A percentile compares a stretch with the other conserved stretches of the same genome.
phyloP scores from a whole-genome alignment of 1,140 invertebrate species.

The Anastatus disparis region DNA sequence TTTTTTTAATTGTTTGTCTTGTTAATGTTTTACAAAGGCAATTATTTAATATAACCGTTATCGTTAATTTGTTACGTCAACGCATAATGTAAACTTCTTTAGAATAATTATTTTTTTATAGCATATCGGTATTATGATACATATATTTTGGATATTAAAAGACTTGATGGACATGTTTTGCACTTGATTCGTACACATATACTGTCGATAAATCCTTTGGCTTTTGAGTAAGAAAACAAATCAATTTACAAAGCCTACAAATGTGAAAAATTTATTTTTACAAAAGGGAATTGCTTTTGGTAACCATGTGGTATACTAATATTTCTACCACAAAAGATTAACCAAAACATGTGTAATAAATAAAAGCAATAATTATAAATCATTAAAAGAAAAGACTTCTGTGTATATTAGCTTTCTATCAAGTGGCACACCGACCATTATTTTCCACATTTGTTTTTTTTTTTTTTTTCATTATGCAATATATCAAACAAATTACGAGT shows the following conservation, averaged over 20 bases:
- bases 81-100: conserved; percentile 54
- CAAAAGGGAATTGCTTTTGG: background rate
- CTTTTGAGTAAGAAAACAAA: background rate
- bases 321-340: background rate
- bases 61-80: conserved; percentile 54
- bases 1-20: conserved; percentile 57
- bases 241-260: background rate
- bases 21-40: conserved; percentile 64
- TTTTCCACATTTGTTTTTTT: background rate
- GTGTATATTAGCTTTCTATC: conserved; percentile 3
- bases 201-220: conserved; percentile 4
- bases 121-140: conserved; percentile 46
- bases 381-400: too few relatives aligned
- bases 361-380: background rate
- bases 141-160: conserved; percentile 25
- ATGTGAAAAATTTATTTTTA: background rate
- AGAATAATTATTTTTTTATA: conserved; percentile 55
- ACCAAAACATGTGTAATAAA: background rate
- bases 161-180: conserved; percentile 25
- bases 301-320: background rate
- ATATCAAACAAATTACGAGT: conserved; percentile 1
- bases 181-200: conserved; percentile 13
- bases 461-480: background rate
- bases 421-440: background rate
- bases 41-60: conserved; percentile 64